Evolutionary conservation across 2,797 vertebrate species (phyloP).

Genomic region (Scomberomorus guttatus): DNA sequence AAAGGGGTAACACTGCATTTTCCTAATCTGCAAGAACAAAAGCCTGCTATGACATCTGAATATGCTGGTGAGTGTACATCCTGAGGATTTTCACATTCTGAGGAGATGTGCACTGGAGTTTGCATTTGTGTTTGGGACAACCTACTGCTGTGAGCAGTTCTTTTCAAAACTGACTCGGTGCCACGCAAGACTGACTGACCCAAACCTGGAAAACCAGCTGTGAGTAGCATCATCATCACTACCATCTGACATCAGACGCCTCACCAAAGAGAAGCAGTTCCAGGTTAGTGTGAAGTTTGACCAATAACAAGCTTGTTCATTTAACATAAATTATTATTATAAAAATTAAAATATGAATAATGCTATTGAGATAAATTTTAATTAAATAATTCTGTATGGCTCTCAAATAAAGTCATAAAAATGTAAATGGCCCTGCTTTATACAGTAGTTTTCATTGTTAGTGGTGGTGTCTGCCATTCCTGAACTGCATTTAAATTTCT

Average conservation of each 20-base stretch:
- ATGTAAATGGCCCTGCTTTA: background rate
- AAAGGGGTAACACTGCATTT: slow-evolving; percentile 39
- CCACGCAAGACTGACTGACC: slow-evolving; percentile 43
- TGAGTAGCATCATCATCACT: slow-evolving; percentile 17
- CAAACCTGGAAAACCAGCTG: slow-evolving; percentile 47
- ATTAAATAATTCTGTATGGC: background rate
- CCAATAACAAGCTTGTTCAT: too few relatives aligned
- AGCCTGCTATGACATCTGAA: slow-evolving; percentile 27
- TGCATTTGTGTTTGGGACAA: slow-evolving; percentile 43
- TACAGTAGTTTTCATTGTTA: too few relatives aligned
- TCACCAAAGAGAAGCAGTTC: slow-evolving; percentile 20
- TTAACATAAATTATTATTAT: background rate
- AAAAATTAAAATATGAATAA: too few relatives aligned
- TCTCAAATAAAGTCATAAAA: background rate
- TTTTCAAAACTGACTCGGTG: slow-evolving; percentile 47
- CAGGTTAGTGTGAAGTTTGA: too few relatives aligned
- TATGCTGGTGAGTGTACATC: slow-evolving; percentile 36
- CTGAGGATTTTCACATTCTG: too few relatives aligned
- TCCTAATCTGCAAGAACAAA: slow-evolving; percentile 32
- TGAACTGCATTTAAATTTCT: too few relatives aligned
- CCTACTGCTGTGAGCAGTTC: slow-evolving; percentile 48
- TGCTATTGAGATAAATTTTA: background rate
- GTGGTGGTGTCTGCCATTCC: too few relatives aligned
- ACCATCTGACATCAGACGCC: background rate
- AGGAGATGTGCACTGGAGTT: slow-evolving; percentile 38